phyloP scores from a whole-genome alignment of 2,888 invertebrate genomes.

The Proisotoma minuta region DNA sequence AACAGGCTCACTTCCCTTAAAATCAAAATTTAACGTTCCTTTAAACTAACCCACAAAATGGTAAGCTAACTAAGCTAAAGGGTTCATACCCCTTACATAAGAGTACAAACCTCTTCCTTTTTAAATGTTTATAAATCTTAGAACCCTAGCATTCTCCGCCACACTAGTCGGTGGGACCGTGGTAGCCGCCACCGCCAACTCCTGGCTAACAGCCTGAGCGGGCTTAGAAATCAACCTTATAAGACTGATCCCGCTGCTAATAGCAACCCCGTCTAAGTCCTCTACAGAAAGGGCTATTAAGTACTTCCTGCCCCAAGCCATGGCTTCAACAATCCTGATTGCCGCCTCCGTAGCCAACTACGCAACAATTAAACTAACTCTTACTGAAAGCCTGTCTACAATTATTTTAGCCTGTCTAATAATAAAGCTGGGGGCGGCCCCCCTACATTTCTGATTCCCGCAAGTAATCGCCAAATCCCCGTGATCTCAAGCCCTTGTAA shows the following conservation, averaged over 20 bases:
- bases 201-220: too few species aligned
- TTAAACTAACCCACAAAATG: conserved; percentile 31
- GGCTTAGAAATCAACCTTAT: too few species aligned
- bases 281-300: conserved; percentile 31
- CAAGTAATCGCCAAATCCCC: conserved; percentile 24
- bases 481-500: too few species aligned
- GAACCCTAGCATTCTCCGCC: too few species aligned
- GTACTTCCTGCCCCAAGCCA: conserved; percentile 33
- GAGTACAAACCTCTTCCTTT: conserved; percentile 27
- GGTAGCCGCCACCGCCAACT: too few species aligned
- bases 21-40: conserved; percentile 28
- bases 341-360: background rate
- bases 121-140: too few species aligned
- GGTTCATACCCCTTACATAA: conserved; percentile 40
- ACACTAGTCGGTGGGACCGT: too few species aligned
- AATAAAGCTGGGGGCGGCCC: conserved; percentile 28
- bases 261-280: too few species aligned
- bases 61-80: conserved; percentile 42
- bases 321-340: conserved; percentile 27
- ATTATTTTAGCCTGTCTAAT: conserved; percentile 6
- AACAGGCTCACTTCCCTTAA: conserved; percentile 21
- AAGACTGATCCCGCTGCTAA: too few species aligned
- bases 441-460: conserved; percentile 37
- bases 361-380: background rate
- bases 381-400: conserved; percentile 4